Evolutionary conservation across 2,797 vertebrate species (phyloP).

Genomic region (Chaetophractus vellerosus): DNA sequence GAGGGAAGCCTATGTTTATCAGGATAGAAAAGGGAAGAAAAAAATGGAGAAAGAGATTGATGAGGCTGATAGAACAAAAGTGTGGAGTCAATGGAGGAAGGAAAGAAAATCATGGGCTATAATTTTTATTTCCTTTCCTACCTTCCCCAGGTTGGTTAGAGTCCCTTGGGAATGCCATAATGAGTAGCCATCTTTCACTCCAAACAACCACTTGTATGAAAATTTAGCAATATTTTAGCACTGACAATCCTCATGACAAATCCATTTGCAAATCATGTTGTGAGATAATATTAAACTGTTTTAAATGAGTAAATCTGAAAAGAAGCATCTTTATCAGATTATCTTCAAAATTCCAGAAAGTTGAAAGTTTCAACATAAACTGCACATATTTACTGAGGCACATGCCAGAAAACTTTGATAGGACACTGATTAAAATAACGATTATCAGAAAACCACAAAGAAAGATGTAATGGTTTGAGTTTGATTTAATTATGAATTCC

Average conservation of each 20-base stretch:
- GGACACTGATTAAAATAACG: neutral
- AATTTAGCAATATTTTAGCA: neutral
- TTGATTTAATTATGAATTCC: too few species aligned
- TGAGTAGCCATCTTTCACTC: neutral
- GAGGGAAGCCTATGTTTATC: neutral
- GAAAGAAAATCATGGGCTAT: rapidly evolving
- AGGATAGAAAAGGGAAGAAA: neutral
- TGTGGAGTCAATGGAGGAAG: neutral
- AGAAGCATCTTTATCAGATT: neutral
- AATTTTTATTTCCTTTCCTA: too few species aligned
- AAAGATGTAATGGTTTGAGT: too few species aligned
- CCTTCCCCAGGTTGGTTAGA: neutral
- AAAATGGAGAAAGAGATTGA: neutral
- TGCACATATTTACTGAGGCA: neutral
- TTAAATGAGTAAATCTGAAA: neutral
- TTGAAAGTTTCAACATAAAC: neutral
- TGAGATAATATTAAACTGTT: neutral
- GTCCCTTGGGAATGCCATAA: rapidly evolving
- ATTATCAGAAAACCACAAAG: neutral
- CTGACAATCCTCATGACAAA: neutral
- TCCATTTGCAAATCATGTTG: neutral
- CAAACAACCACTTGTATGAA: neutral
- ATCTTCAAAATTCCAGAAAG: neutral
- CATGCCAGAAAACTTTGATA: neutral
- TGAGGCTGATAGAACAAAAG: neutral